Evolutionary conservation across 2,888 invertebrate species (phyloP), one percentile per base, ranked within the genome.

Genomic region (Cheilosia vernalis): DNA sequence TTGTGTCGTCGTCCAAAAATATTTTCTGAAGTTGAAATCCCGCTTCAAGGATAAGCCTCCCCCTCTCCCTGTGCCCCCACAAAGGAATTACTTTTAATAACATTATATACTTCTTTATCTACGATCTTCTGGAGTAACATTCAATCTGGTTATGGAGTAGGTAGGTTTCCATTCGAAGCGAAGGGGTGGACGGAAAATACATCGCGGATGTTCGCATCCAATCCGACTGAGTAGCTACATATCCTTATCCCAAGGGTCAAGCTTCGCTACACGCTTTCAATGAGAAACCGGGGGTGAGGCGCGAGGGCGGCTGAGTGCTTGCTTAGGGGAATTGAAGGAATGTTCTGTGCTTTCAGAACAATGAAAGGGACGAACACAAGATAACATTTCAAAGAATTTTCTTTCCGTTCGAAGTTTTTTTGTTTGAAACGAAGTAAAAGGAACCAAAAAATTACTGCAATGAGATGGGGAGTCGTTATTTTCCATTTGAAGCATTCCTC

Each of bases 361-460:
- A 83, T 78, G 73, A 73, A 83, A 78, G 21, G 78, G 78, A 83
- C 72, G 72, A 73, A 78, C 83, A 67, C 21, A 30, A 76, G 76
- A 76, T 60, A 67, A 67, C 76, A 60, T 66, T 67, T 60, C 66
- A 53, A 70, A 72, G 70, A 47, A 66, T 72, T 55, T 53, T 53
- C 66, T 30, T 49, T 69, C 17, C 27, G 24, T 64, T 55, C 55
- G 37, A 47, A 74, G 33, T 47, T 33, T 44, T 44, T 56, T 21
- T 21, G n/a, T 33, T 55, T 44, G 21, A 27, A 56, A 58, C 13
- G 40, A 49, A 15, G n/a, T 30, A 47, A 47, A 33, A 51, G 21
- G 17, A 21, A 51, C 9, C 13, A 40, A 66, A 42, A 66, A 10
- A 30, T 56, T 21, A 47, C 60, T 37, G 49, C 64, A 74, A 30